Conservation (phyloP, 64 coral and sea anemone species). For the Porites australiensis region DNA sequence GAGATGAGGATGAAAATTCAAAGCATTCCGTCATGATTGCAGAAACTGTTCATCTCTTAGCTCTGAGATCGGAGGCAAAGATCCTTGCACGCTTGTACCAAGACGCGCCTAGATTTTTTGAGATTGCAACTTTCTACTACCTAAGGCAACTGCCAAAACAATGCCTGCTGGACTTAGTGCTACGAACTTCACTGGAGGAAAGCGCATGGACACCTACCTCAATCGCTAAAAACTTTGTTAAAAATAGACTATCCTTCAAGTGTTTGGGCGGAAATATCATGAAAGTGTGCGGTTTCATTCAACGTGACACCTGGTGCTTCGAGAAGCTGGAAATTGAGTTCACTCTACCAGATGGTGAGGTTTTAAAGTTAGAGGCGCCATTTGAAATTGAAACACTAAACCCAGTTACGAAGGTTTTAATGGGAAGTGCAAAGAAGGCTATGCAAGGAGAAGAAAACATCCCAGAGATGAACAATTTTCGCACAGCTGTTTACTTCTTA, state of each 20-base stretch:
- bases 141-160: neutral
- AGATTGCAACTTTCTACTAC: neutral
- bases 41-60: slow-evolving; percentile 14
- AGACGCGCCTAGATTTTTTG: neutral
- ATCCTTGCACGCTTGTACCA: neutral
- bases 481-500: slow-evolving; percentile 63
- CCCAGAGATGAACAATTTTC: slow-evolving; percentile 24
- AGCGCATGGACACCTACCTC: neutral
- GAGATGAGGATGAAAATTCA: neutral
- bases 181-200: slow-evolving; percentile 20
- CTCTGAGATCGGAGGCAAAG: slow-evolving; percentile 50
- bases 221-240: slow-evolving; percentile 26
- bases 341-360: slow-evolving; percentile 30
- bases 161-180: slow-evolving; percentile 37
- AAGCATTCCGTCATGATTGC: neutral
- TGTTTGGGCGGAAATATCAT: slow-evolving; percentile 9
- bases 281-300: slow-evolving; percentile 17
- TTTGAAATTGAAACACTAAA: neutral
- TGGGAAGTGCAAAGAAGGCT: slow-evolving; percentile 23
- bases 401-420: slow-evolving; percentile 48
- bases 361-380: slow-evolving; percentile 17
- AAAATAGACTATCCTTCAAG: slow-evolving; percentile 29
- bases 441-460: slow-evolving; percentile 18
- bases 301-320: slow-evolving; percentile 25
- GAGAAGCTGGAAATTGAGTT: slow-evolving; percentile 32